A percentile compares a stretch with the other conserved stretches of the same genome.
Conservation (phyloP, 2,888 invertebrate species). For the Sarcophaga caerulescens region DNA sequence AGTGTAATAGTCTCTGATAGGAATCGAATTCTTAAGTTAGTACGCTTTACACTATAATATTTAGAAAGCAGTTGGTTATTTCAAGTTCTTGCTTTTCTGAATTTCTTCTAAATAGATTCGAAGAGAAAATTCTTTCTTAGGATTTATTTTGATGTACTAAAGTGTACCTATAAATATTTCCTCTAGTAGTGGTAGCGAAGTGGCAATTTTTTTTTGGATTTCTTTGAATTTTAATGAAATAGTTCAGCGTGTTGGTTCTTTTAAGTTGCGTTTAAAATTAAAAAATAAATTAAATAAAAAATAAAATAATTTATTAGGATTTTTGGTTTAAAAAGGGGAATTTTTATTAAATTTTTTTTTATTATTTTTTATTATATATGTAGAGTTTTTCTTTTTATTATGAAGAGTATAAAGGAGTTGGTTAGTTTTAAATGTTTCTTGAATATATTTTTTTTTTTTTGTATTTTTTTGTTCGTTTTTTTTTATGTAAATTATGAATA, state of each 20-base stretch:
- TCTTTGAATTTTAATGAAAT: not conserved
- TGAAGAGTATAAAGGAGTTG: constrained; percentile 52
- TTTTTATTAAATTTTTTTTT: constrained; percentile 51
- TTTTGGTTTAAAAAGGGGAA: constrained; percentile 19
- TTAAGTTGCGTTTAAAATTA: constrained; percentile 42
- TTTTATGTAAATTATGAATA: constrained; percentile 52
- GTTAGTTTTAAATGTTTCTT: constrained; percentile 29
- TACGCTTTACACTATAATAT: too few species aligned
- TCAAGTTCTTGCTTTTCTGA: too few species aligned
- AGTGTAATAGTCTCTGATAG: too few species aligned
- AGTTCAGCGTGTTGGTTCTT: constrained; percentile 38
- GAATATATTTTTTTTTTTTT: not conserved
- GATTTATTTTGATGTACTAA: not conserved
- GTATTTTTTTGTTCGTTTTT: constrained; percentile 13
- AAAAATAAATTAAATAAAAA: constrained; percentile 5
- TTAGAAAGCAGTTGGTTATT: too few species aligned
- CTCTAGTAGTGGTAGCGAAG: too few species aligned
- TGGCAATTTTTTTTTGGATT: not conserved
- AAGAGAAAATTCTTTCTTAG: too few species aligned
- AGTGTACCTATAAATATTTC: constrained; percentile 38
- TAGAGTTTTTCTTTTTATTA: constrained; percentile 43
- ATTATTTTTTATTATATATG: not conserved
- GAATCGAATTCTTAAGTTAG: too few species aligned
- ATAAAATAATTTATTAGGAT: constrained; percentile 23
- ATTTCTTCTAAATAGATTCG: too few species aligned